These are phyloP conservation scores for Noctilio leporinus DNA, from an alignment of 2,113 vertebrate species.

Conservation along the genomic window DNA sequence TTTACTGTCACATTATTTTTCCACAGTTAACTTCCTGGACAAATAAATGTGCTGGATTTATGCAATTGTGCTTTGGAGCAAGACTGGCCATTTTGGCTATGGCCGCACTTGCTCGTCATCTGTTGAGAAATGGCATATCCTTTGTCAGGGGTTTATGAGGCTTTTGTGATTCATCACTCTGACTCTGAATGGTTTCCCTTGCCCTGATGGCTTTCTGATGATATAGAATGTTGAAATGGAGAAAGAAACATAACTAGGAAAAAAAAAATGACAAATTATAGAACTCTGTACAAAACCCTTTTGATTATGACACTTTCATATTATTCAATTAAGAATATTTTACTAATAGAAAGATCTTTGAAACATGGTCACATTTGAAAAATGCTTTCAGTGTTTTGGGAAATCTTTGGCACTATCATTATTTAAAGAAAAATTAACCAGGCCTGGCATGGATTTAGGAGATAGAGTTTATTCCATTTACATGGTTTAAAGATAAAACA, in stretches of 20 bases:
- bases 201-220: neutral
- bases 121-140: neutral
- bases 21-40: slow-evolving; percentile 37
- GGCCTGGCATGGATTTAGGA: neutral
- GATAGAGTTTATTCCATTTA: neutral
- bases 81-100: neutral
- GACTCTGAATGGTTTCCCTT: slow-evolving; percentile 22
- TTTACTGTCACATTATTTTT: slow-evolving; percentile 43
- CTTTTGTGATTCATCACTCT: neutral
- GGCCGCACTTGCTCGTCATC: neutral
- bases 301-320: neutral
- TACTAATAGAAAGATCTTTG: neutral
- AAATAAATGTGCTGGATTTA: slow-evolving; percentile 47
- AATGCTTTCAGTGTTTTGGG: neutral
- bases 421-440: slow-evolving; percentile 2
- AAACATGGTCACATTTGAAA: neutral
- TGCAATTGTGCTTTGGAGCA: slow-evolving; percentile 35
- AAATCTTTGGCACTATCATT: neutral
- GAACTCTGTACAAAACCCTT: neutral
- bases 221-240: neutral
- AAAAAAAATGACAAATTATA: neutral
- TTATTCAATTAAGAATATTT: slow-evolving; percentile 6
- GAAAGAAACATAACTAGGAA: neutral
- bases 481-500: slow-evolving; percentile 37
- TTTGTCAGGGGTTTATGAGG: neutral